Evolutionary conservation across 2,113 vertebrate genomes (phyloP), one percentile per base, ranked within the genome.

Genomic region (Uria lomvia): DNA sequence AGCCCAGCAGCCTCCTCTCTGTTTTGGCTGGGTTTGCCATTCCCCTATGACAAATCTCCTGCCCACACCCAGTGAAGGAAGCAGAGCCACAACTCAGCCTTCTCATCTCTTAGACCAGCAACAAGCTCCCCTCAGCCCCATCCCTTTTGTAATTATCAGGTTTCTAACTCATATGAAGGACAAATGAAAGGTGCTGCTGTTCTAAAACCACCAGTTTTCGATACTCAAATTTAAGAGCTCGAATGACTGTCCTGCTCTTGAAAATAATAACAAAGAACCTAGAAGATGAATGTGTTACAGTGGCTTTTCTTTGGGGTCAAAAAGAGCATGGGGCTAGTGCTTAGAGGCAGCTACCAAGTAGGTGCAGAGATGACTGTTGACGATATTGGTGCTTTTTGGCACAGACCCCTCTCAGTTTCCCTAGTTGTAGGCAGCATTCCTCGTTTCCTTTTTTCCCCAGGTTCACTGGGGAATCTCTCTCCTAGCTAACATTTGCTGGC

Each of bases 101-200:
- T 94, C 84, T 93, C 86, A 91, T 90, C 86, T 93, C 72, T 92
- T 73, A 96, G 96, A 97, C 97, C 97, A 98, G 97, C 97, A 97
- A 94, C 50, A 86, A 93, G 88, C 52, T 94, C 85, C 66, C 86
- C 67, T 91, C 43, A 75, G 86, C 75, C 92, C 84, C 60, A 87
- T 59, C 47, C 80, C 49, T 95, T 97, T 97, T 96, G 83, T 95
- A 96, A 97, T 74, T 86, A 95, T 49, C 89, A 88, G 89, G 65
- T 97, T 97, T 97, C 77, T 97, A 96, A 97, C 43, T 88, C 82
- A 73, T 20, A 55, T 88, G 96, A 97, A 93, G 88, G 94, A 96
- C 60, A 95, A 88, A 87, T 88, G 95, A 96, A 94, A 96, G 96
- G 96, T 97, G 95, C 96, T 97, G 76, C 90, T 93, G 59, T 97